Evolutionary conservation across 2,113 vertebrate genomes (phyloP).

Genomic region (Corydoras sp.): DNA sequence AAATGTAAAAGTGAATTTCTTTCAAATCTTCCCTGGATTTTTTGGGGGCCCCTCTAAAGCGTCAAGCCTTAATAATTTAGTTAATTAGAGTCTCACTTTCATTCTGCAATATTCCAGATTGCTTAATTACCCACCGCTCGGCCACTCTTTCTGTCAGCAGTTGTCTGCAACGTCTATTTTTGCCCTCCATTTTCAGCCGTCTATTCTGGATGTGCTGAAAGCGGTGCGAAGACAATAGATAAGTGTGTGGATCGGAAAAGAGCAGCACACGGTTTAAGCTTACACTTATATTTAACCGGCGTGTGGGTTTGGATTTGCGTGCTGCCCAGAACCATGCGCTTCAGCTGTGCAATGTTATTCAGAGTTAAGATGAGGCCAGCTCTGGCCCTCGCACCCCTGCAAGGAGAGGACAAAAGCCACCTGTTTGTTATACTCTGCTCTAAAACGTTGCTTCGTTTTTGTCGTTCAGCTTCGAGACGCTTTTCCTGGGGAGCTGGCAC

Average conservation of each 20-base stretch:
- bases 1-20: too few relatives aligned
- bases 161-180: slow-evolving; percentile 83
- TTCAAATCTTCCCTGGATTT: background rate
- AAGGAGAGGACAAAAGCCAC: slow-evolving; percentile 61
- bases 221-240: slow-evolving; percentile 65
- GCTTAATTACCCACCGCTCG: slow-evolving; percentile 85
- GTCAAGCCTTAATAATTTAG: background rate
- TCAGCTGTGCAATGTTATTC: slow-evolving; percentile 56
- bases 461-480: slow-evolving; percentile 48
- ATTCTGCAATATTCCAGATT: slow-evolving; percentile 24
- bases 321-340: slow-evolving; percentile 50
- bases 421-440: slow-evolving; percentile 57
- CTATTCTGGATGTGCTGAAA: slow-evolving; percentile 64
- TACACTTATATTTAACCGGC: slow-evolving; percentile 61
- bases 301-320: slow-evolving; percentile 51
- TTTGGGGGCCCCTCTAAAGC: background rate
- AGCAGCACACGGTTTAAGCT: slow-evolving; percentile 47
- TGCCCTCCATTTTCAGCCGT: slow-evolving; percentile 74
- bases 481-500: slow-evolving; percentile 56
- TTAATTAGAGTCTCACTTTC: background rate
- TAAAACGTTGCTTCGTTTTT: slow-evolving; percentile 35
- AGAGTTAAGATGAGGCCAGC: slow-evolving; percentile 50
- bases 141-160: slow-evolving; percentile 81
- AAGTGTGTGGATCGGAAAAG: slow-evolving; percentile 42
- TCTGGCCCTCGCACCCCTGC: slow-evolving; percentile 38